Conservation (phyloP, 1,140 invertebrate genomes). For the Brevipalpus yothersi region DNA sequence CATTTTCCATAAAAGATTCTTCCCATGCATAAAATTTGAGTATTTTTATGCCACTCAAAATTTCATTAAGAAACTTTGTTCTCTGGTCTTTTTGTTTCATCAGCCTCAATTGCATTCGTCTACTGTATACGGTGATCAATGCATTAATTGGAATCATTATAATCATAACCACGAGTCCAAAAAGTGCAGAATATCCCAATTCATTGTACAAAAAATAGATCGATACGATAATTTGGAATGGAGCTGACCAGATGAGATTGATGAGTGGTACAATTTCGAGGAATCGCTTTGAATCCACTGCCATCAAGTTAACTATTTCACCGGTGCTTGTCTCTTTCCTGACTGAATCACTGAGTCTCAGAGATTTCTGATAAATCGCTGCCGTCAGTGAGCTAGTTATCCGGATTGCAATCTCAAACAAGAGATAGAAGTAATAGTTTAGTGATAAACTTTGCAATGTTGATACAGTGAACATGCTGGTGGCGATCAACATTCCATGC, state of each 20-base stretch:
- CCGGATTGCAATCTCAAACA: constrained; percentile 18
- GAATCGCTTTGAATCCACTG: constrained; percentile 22
- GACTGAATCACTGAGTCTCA: constrained; percentile 22
- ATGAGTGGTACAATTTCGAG: constrained; percentile 12
- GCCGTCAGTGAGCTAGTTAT: constrained; percentile 17
- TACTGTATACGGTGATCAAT: constrained; percentile 19
- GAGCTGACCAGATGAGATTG: constrained; percentile 17
- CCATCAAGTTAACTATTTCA: constrained; percentile 33
- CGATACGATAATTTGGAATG: constrained; percentile 20
- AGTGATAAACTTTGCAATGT: neutral
- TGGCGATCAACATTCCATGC: neutral
- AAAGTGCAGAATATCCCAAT: constrained; percentile 51
- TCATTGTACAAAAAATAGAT: constrained; percentile 22
- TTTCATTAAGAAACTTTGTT: constrained; percentile 20
- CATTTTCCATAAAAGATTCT: constrained; percentile 11
- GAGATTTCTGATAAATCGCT: constrained; percentile 20
- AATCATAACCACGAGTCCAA: constrained; percentile 74
- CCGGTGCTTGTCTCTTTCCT: no score
- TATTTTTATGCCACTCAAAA: constrained; percentile 19
- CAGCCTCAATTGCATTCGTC: constrained; percentile 21
- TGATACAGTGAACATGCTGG: neutral
- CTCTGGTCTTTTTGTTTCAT: constrained; percentile 20
- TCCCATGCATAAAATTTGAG: constrained; percentile 16
- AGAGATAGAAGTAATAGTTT: constrained; percentile 28
- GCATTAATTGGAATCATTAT: constrained; percentile 25